These are phyloP conservation scores for Corythornis vintsioides DNA, from an alignment of 2,113 vertebrate genomes.

Conservation along the genomic window DNA sequence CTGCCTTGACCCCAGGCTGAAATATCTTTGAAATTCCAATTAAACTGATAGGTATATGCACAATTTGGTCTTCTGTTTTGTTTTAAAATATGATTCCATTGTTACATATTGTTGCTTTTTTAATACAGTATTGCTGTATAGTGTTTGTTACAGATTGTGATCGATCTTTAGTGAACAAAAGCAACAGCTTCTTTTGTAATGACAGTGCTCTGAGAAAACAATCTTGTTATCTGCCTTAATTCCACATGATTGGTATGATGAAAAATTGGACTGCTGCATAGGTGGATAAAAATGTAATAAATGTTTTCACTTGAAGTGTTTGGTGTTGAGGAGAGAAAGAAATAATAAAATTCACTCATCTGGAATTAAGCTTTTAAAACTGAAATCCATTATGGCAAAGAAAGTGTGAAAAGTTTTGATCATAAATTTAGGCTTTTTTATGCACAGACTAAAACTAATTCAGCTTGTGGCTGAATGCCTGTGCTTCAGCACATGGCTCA, in stretches of 20 bases:
- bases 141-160: not conserved
- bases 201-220: not conserved
- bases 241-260: not conserved
- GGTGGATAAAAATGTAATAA: not conserved
- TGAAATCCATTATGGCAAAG: not conserved
- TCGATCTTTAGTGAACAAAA: not conserved
- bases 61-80: not conserved
- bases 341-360: not conserved
- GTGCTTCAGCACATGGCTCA: not conserved
- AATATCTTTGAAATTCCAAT: not conserved
- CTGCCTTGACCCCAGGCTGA: not conserved
- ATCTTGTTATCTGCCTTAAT: not conserved
- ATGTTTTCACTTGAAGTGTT: not conserved
- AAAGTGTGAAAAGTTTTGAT: not conserved
- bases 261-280: not conserved
- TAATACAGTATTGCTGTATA: not conserved
- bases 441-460: not conserved
- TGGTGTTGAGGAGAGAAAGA: not conserved
- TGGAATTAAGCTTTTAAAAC: conserved; percentile 3
- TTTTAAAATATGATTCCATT: not conserved
- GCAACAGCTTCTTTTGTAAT: not conserved
- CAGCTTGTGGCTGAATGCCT: not conserved
- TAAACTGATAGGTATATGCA: not conserved
- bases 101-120: not conserved
- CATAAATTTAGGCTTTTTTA: not conserved